A percentile compares a stretch with the other conserved stretches of the same genome.
Conservation (phyloP, 2,113 vertebrate genomes). For the Piaya cayana region DNA sequence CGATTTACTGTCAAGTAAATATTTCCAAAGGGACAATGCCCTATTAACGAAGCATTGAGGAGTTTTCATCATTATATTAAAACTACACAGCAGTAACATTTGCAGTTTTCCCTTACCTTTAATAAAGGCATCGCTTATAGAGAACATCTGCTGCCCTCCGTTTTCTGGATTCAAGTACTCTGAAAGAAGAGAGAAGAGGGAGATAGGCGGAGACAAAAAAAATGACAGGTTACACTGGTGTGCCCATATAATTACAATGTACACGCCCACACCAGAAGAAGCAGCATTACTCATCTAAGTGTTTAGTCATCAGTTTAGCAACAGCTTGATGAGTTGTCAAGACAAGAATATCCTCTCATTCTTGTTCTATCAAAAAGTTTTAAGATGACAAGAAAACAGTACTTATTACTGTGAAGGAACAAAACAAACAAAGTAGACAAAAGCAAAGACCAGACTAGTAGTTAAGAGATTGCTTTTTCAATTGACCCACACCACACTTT, state of each 20-base stretch:
- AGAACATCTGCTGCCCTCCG: slow-evolving; percentile 90
- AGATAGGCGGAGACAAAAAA: slow-evolving; percentile 62
- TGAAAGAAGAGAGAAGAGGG: slow-evolving; percentile 70
- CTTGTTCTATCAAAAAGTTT: slow-evolving; percentile 27
- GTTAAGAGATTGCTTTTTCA: not conserved
- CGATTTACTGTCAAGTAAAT: not conserved
- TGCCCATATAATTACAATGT: slow-evolving; percentile 54
- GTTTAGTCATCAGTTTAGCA: slow-evolving; percentile 57
- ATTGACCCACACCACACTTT: not conserved
- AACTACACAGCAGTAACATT: not conserved
- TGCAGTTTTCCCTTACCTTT: slow-evolving; percentile 82
- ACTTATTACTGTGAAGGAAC: not conserved
- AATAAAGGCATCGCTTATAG: slow-evolving; percentile 98
- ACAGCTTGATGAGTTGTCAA: slow-evolving; percentile 25
- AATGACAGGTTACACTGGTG: slow-evolving; percentile 53
- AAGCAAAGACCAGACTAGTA: not conserved
- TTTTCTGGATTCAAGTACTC: slow-evolving; percentile 92
- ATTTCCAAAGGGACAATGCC: not conserved
- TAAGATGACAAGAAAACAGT: not conserved
- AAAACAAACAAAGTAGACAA: not conserved
- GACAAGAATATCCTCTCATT: slow-evolving; percentile 43
- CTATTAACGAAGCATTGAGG: not conserved
- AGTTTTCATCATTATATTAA: not conserved
- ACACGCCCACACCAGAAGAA: slow-evolving; percentile 63
- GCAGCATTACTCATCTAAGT: slow-evolving; percentile 51